A percentile compares a stretch with the other conserved stretches of the same genome.
Evolutionary conservation across 2,888 invertebrate species (phyloP).

Genomic region (Camponotus fellah): DNA sequence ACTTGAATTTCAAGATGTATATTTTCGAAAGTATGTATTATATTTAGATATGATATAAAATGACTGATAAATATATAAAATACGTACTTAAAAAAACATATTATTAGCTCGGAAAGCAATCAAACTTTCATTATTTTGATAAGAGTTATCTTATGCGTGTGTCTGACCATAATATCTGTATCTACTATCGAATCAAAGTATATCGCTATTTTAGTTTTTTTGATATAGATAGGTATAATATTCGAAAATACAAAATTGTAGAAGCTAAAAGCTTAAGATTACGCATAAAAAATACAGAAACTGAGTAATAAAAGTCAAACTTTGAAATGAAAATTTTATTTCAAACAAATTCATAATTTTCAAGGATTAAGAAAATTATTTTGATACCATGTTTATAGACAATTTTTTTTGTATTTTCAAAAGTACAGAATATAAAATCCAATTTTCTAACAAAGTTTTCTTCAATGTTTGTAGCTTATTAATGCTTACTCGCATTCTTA

Average conservation of each 20-base stretch:
- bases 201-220: not conserved
- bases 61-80: not conserved
- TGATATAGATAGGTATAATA: not conserved
- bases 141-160: not conserved
- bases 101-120: slow-evolving; percentile 1
- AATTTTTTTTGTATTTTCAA: not conserved
- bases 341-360: slow-evolving; percentile 5
- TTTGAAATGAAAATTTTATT: not conserved
- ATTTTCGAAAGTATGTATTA: not conserved
- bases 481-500: not conserved
- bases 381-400: not conserved
- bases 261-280: not conserved
- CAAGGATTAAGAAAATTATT: not conserved
- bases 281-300: not conserved
- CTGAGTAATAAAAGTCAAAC: not conserved
- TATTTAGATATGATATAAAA: not conserved
- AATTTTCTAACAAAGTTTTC: not conserved
- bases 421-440: not conserved
- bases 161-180: not conserved
- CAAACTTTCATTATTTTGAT: not conserved
- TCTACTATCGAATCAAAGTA: not conserved
- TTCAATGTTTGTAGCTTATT: not conserved
- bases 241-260: not conserved
- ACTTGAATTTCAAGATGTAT: not conserved
- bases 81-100: not conserved